Evolutionary conservation across 1,140 invertebrate genomes (phyloP), one percentile per base, ranked within the genome.

Genomic region (Dendroctonus ponderosae): DNA sequence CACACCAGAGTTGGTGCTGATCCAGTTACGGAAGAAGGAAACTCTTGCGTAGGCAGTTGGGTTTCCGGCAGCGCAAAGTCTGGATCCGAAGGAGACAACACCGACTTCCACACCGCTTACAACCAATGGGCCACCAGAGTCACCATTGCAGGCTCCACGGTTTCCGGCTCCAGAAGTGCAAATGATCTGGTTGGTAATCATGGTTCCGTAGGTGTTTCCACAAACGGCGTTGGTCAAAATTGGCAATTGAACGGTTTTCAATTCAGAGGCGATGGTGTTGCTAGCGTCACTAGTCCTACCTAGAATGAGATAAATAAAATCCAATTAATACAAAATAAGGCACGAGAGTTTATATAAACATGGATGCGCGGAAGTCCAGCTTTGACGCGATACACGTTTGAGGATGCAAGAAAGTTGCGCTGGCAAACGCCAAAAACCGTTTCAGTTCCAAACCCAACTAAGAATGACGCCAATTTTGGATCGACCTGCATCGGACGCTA

Each of bases 1-100:
- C 26, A 26, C 26, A 26, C 46, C 26, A 56, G 53, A 0, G 8
- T 39, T 56, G 5, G 5, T 15, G 37, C 5, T 41, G 26, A 71
- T 69, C 67, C 67, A 69, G 7, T 52, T 41, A 52, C 62, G 62
- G 65, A 64, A 68, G 44, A 6, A n/a, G 50, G 50, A 70, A 14
- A 68, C 51, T 70, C 69, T 72, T 48, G 70, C 65, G 68, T 66
- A 73, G 7, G 54, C 66, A 41, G 66, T 69, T 7, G 62, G 66
- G 8, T 26, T 9, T 42, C 63, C 43, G 14, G 48, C 15, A 39
- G 46, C 44, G 48, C 70, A 71, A 7, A 52, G n/a, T 3, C 9
- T 50, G 5, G 59, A 44, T 62, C 63, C 67, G 46, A 69, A 56
- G 11, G 70, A 71, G 6, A 66, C 67, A 40, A 71, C 12, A 53